Conservation (phyloP, 2,888 invertebrate species). For the Arenicola marina region DNA sequence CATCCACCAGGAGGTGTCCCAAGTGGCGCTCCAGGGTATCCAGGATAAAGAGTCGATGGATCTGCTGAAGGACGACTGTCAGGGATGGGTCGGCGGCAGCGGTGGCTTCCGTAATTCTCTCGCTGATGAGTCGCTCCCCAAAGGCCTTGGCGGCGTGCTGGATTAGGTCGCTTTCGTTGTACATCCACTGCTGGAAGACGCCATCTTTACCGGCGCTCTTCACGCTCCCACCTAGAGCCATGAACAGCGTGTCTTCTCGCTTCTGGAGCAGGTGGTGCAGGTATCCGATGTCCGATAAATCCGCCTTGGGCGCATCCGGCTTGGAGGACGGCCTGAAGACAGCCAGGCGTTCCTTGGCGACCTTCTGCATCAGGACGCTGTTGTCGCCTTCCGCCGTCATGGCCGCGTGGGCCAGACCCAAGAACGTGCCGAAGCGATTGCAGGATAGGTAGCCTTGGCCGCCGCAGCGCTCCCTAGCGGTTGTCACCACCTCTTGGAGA, state of each 20-base stretch:
- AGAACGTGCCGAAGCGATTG: conserved; percentile 38
- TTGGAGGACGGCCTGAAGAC: conserved; percentile 22
- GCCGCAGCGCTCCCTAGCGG: conserved; percentile 39
- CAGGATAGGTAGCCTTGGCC: conserved; percentile 42
- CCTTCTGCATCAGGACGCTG: conserved; percentile 42
- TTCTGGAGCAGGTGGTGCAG: conserved; percentile 29
- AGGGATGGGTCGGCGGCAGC: conserved; percentile 26
- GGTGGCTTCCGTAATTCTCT: conserved; percentile 28
- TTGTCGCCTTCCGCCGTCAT: conserved; percentile 44
- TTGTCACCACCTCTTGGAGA: conserved; percentile 28
- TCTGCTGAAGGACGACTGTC: conserved; percentile 24
- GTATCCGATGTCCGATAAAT: conserved; percentile 18
- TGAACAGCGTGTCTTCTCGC: conserved; percentile 29
- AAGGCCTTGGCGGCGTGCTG: conserved; percentile 35
- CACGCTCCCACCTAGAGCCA: conserved; percentile 29
- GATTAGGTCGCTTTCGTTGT: conserved; percentile 37
- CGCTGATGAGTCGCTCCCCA: conserved; percentile 34
- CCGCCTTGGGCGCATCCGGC: conserved; percentile 10
- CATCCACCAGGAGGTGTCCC: conserved; percentile 28
- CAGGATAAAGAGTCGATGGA: conserved; percentile 35
- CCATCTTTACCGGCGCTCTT: conserved; percentile 33
- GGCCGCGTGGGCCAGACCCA: conserved; percentile 39
- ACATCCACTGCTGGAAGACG: conserved; percentile 41
- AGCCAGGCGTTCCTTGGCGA: conserved; percentile 38
- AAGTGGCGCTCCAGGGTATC: conserved; percentile 32